Evolutionary conservation across 2,797 vertebrate species (phyloP).

Genomic region (Echiichthys vipera): DNA sequence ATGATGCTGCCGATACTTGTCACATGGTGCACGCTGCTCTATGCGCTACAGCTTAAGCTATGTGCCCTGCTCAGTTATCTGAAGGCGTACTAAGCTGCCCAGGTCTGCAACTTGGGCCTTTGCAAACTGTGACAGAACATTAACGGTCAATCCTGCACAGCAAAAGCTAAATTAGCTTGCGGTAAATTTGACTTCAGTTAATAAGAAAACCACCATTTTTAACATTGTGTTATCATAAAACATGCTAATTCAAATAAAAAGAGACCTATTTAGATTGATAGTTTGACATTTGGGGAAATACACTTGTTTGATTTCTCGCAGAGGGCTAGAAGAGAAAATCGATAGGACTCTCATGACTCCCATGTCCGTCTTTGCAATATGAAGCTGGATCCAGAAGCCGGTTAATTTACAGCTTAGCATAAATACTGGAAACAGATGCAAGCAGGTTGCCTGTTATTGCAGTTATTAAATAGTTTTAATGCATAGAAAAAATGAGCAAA

Average conservation of each 20-base stretch:
- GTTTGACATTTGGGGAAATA: not conserved
- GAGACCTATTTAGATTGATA: not conserved
- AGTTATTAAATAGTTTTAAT: not conserved
- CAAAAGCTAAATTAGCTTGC: constrained; percentile 10
- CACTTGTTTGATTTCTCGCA: not conserved
- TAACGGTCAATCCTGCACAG: constrained; percentile 7
- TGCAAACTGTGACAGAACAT: constrained; percentile 21
- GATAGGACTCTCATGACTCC: not conserved
- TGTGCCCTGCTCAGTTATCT: constrained; percentile 22
- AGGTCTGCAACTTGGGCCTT: constrained; percentile 5
- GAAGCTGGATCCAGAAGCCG: not conserved
- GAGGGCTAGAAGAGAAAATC: not conserved
- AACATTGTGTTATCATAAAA: not conserved
- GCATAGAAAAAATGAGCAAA: not conserved
- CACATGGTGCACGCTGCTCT: constrained; percentile 48
- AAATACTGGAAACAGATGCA: not conserved
- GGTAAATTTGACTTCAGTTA: not conserved
- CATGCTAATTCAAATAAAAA: not conserved
- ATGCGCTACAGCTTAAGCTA: constrained; percentile 24
- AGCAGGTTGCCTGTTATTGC: not conserved
- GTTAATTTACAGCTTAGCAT: constrained; percentile 1
- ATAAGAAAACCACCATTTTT: not conserved
- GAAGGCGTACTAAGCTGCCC: constrained; percentile 12
- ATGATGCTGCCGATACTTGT: constrained; percentile 66
- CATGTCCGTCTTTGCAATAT: not conserved